Evolutionary conservation across 2,113 vertebrate genomes (phyloP), one percentile per base, ranked within the genome.

Genomic region (Phrynosoma blainvillii): DNA sequence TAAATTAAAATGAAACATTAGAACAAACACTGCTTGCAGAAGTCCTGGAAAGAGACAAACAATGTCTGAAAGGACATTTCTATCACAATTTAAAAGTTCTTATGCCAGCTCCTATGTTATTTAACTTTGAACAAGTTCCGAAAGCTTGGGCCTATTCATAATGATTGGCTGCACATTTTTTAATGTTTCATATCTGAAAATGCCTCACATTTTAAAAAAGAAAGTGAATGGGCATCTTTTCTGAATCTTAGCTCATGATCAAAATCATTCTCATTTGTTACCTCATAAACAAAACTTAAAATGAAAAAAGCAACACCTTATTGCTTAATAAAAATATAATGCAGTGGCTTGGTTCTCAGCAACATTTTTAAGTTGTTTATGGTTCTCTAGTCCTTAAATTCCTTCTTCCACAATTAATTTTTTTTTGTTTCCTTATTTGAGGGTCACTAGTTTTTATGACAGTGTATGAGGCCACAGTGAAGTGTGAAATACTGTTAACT

Each of bases 381-480:
- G 86, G 23, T 91, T 90, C 89, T n/a, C 65, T 3, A 83, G 52
- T 82, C 18, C 40, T 1, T 81, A 16, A 88, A 79, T 88, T 91
- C 40, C 7, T 88, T 54, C 76, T 88, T 42, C 0, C 62, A 5
- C 52, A 42, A 54, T 92, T 87, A 40, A 79, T 54, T 91, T 89
- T 92, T 36, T 3, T 47, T 82, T n/a, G 82, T 12, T n/a, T 70
- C 66, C 68, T 80, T 56, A 23, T 25, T 52, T 79, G 20, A 56
- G 77, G 47, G 42, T 65, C 18, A 56, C 40, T 68, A 13, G 6
- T n/a, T 30, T 68, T 32, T 52, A 25, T 27, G 30, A 79, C 27
- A 86, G 18, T 27, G 32, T 82, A 87, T 90, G 73, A 75, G 84
- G 54, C 88, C 68, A 91, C 66, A 79, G 88, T 76, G 40, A 84